Evolutionary conservation across 2,113 vertebrate genomes (phyloP), one percentile per base, ranked within the genome.

Genomic region (Antechinus flavipes): DNA sequence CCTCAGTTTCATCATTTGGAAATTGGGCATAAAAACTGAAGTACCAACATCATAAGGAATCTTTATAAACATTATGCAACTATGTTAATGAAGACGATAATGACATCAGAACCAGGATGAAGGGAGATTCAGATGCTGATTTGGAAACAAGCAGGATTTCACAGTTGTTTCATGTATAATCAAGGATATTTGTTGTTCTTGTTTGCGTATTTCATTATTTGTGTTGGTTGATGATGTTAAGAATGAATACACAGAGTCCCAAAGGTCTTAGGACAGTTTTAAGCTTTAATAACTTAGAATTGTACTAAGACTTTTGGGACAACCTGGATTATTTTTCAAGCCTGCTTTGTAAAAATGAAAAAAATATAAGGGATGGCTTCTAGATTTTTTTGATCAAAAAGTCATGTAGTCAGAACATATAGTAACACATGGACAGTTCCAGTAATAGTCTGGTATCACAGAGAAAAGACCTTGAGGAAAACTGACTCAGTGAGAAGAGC

Each of bases 1-100:
- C 35, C 54, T 22, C 89, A 30, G 55, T 96, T 90, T 95, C 47
- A 58, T 94, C 47, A 91, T 89, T 90, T 91, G 90, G 94, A 84
- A 96, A 97, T 93, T 94, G 46, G 58, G 26, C 19, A 53, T 54
- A 93, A 84, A 92, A 92, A 22, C 35, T 76, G 35, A 76, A 76
- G 30, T 55, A 58, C 84, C 92, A 91, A 61, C 50, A 58, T 95
- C 25, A 42, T 0, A 54, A 26, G 12, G 68, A 42, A n/a, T 16
- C 16, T 22, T 19, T 76, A n/a, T 76, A n/a, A n/a, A n/a, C 68
- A 16, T 84, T 84, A 8, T 76, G 35, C 4, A n/a, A 76, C 5
- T 76, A n/a, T 42, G 68, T 23, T 84, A 84, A 84, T 84, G n/a
- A 84, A 84, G 68, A 76, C 61, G 35, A 68, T 19, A 35, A 30